A percentile compares a stretch with the other conserved stretches of the same genome.
These are phyloP conservation scores for Drosophila mercatorum DNA, from an alignment of 2,888 invertebrate species.

Conservation along the genomic window DNA sequence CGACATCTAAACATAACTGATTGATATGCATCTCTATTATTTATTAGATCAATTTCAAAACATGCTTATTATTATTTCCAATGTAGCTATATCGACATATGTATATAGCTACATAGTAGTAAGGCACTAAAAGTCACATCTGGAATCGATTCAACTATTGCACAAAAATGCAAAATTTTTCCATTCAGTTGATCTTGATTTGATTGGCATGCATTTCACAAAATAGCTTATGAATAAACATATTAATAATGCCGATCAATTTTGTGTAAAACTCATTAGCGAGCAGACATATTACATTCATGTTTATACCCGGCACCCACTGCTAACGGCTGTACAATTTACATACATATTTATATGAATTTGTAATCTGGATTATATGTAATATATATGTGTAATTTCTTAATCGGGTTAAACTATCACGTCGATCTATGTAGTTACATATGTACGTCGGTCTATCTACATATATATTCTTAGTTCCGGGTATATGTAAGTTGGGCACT, in stretches of 20 bases:
- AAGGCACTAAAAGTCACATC: slow-evolving; percentile 14
- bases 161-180: slow-evolving; percentile 16
- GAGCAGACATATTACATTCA: not conserved
- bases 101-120: not conserved
- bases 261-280: slow-evolving; percentile 5
- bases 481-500: too few species aligned
- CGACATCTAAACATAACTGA: slow-evolving; percentile 7
- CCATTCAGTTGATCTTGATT: slow-evolving; percentile 14
- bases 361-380: not conserved
- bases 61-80: slow-evolving; percentile 20
- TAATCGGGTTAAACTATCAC: not conserved
- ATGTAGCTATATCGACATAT: not conserved
- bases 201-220: slow-evolving; percentile 20
- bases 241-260: slow-evolving; percentile 3
- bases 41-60: slow-evolving; percentile 6
- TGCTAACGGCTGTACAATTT: not conserved
- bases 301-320: not conserved
- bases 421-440: not conserved
- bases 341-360: too few species aligned
- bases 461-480: too few species aligned
- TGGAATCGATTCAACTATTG: slow-evolving; percentile 14
- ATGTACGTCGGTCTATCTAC: not conserved
- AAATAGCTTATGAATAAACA: slow-evolving; percentile 1
- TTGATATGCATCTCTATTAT: slow-evolving; percentile 15
- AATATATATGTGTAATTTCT: too few species aligned